phyloP scores from a whole-genome alignment of 2,888 invertebrate species.

The Piscicola geometra region DNA sequence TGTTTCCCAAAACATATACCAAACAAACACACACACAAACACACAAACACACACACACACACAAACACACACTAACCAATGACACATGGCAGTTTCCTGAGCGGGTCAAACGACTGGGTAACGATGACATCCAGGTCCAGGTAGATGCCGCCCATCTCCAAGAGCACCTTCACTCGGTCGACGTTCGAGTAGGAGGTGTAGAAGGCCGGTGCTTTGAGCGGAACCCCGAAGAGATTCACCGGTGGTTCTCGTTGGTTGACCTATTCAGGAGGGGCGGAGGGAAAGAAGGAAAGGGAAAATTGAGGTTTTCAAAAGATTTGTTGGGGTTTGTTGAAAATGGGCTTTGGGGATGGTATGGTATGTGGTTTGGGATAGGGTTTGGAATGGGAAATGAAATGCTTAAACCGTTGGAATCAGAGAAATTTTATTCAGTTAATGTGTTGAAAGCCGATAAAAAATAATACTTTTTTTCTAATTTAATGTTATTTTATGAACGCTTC shows the following conservation, averaged over 20 bases:
- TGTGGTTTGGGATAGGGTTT: too few species aligned
- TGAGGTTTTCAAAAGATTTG: not conserved
- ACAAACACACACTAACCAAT: slow-evolving; percentile 34
- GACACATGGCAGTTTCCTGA: slow-evolving; percentile 41
- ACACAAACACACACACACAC: not conserved
- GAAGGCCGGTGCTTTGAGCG: slow-evolving; percentile 41
- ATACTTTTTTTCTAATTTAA: too few species aligned
- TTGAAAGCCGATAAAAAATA: too few species aligned
- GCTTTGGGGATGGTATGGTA: too few species aligned
- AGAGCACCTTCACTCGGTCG: slow-evolving; percentile 44
- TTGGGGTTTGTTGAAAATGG: not conserved
- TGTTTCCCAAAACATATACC: slow-evolving; percentile 10
- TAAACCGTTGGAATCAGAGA: too few species aligned
- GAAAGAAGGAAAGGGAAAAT: not conserved
- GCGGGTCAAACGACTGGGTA: slow-evolving; percentile 42
- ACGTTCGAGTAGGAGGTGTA: slow-evolving; percentile 46
- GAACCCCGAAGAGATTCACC: slow-evolving; percentile 40
- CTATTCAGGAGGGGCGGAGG: slow-evolving; percentile 6
- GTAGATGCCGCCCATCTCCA: slow-evolving; percentile 45
- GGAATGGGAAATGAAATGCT: too few species aligned
- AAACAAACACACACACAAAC: not conserved
- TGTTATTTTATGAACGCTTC: too few species aligned
- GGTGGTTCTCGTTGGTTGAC: slow-evolving; percentile 43
- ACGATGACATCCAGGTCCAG: slow-evolving; percentile 45
- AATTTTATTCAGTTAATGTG: too few species aligned